Evolutionary conservation across 2,113 vertebrate species (phyloP), one percentile per base, ranked within the genome.

Genomic region (Microcebus murinus): DNA sequence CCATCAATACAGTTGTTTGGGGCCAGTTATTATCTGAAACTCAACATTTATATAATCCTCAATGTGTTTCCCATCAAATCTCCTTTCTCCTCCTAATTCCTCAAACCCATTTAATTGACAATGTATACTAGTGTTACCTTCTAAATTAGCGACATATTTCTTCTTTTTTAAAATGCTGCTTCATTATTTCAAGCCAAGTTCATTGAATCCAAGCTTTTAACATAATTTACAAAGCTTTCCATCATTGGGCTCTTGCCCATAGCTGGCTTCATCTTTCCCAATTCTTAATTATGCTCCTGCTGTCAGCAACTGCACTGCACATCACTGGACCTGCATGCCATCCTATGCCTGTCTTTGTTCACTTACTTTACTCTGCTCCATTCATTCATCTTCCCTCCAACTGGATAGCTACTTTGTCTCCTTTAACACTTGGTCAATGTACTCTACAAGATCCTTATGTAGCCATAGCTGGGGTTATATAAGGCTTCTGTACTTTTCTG

Each of bases 291-390:
- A n/a, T 29, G 23, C 55, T 48, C 48, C 7, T 39, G 21, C 20
- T 25, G 10, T 50, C 39, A 27, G 34, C n/a, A 59, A 76, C 29
- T 59, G 34, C n/a, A 25, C 61, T 85, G 61, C 13, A 27, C 31
- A 42, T 34, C 2, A 15, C 15, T 63, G 4, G 42, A 39, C 2
- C 5, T 6, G 3, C 5, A 2, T 42, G 20, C 18, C 25, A 12
- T 76, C 83, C 45, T 87, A 57, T 31, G 12, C 25, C n/a, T 5
- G 42, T 36, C 45, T 76, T 59, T 50, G 8, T 8, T 39, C 11
- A 13, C 11, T 31, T 36, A 27, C 63, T 71, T 50, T 9, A 71
- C 59, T 67, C 48, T 18, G 18, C 31, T 67, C 3, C 12, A 31
- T 10, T 3, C 65, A 74, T 74, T 27, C 79, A 70, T 18, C 17